These are phyloP conservation scores for Bombycilla garrulus DNA, from an alignment of 2,113 vertebrate species.

Conservation along the genomic window DNA sequence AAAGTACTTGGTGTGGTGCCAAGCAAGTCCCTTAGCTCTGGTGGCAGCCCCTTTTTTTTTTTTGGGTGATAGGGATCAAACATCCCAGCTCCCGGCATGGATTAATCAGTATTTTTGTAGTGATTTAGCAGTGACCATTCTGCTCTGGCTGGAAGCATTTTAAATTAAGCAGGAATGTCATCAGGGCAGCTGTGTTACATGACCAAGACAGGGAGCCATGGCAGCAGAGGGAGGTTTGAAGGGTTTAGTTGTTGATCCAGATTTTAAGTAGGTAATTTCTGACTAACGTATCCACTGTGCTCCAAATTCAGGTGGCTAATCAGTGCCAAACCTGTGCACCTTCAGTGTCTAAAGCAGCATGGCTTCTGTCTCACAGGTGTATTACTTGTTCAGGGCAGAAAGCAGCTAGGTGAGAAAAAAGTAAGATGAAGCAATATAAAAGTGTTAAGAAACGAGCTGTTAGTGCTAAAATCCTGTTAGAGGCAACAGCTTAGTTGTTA, in stretches of 20 bases:
- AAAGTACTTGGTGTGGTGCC: background rate
- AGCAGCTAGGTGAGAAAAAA: background rate
- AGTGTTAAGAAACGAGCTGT: background rate
- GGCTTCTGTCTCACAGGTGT: background rate
- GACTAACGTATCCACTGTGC: background rate
- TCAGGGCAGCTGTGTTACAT: background rate
- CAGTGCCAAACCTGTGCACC: background rate
- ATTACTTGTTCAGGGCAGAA: background rate
- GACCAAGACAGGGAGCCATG: background rate
- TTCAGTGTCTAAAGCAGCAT: background rate
- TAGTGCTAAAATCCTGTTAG: slow-evolving; percentile 18
- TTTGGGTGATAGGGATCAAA: background rate
- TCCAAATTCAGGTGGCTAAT: background rate
- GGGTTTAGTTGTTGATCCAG: slow-evolving; percentile 11
- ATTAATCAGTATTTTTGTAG: background rate
- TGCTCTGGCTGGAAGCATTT: background rate
- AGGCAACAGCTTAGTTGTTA: background rate
- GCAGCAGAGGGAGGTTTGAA: background rate
- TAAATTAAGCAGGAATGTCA: background rate
- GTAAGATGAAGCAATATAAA: background rate
- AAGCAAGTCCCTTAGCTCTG: background rate
- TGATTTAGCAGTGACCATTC: background rate
- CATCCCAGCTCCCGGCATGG: background rate
- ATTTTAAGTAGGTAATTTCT: slow-evolving; percentile 22
- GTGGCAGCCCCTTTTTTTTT: background rate